Conservation (phyloP, 2,888 invertebrate genomes). For the Metacarcinus magister region DNA sequence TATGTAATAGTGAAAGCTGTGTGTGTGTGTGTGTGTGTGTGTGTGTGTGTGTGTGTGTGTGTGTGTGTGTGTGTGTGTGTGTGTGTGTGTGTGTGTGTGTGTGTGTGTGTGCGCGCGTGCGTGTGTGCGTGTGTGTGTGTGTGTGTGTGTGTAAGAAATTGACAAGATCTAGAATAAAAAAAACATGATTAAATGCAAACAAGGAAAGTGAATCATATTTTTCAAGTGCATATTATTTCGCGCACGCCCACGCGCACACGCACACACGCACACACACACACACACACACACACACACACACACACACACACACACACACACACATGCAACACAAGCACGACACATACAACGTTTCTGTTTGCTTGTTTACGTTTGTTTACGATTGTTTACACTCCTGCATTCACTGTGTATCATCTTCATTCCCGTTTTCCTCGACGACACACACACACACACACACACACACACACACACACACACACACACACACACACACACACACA, state of each 20-base stretch:
- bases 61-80: conserved; percentile 23
- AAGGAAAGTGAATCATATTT: not conserved
- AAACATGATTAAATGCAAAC: not conserved
- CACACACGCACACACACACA: too few species aligned
- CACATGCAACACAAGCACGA: too few species aligned
- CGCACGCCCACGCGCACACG: too few species aligned
- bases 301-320: too few species aligned
- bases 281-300: too few species aligned
- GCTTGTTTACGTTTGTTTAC: not conserved
- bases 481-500: conserved; percentile 26
- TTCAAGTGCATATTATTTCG: too few species aligned
- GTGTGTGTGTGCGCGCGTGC: not conserved
- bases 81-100: conserved; percentile 33
- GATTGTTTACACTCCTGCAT: not conserved
- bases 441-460: not conserved
- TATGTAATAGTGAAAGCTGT: too few species aligned
- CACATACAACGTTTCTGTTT: too few species aligned
- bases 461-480: not conserved
- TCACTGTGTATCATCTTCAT: not conserved
- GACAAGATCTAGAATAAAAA: too few species aligned
- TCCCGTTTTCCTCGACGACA: not conserved
- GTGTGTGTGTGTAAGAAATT: too few species aligned
- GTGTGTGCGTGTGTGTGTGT: conserved; percentile 45
- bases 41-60: conserved; percentile 26
- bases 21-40: conserved; percentile 43